Evolutionary conservation across 35 echinoderm and acorn worm genomes (phyloP), one percentile per base, ranked within the genome.

Genomic region (Heliocidaris tuberculata): DNA sequence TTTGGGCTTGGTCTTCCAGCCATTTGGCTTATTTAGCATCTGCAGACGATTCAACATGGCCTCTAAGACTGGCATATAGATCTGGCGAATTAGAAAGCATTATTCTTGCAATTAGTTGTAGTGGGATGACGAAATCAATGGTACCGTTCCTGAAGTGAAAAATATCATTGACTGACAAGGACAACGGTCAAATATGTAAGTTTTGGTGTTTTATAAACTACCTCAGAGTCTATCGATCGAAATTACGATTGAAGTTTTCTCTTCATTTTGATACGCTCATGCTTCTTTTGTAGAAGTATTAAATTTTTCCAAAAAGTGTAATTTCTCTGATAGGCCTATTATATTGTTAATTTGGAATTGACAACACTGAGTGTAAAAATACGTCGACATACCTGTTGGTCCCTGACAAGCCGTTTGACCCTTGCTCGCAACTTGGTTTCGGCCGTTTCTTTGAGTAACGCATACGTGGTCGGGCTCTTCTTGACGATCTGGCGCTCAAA

Each of bases 401-500:
- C 91, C 52, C 94, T 54, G 91, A 48, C 48, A 13, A 99, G 95
- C 78, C 98, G 88, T 30, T 96, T 85, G 19, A 99, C 94, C 1
- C 98, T 52, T 19, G 94, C 90, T 31, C 70, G 48, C 85, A 99
- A 95, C 78, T 97, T 99, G 59, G 93, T 85, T 86, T 97, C 96
- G 12, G 97, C 96, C 27, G 96, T 86, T 54, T 96, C 61, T 47
- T 95, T 90, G 93, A 99, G 95, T 60, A 94, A 49, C 13, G 87
- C 56, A 30, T 96, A 97, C 0, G 98, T 97, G 6, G 89, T 59
- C 48, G 86, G 97, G 48, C 95, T 96, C 47, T 96, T 93, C 60
- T 99, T 99, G 11, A 95, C 94, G 49, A 99, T 95, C 42, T 96
- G 95, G 19, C 98, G 89, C 90, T 97, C 96, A 85, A 99, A 99